Evolutionary conservation across 2,113 vertebrate species (phyloP).

Genomic region (Chauna torquata): DNA sequence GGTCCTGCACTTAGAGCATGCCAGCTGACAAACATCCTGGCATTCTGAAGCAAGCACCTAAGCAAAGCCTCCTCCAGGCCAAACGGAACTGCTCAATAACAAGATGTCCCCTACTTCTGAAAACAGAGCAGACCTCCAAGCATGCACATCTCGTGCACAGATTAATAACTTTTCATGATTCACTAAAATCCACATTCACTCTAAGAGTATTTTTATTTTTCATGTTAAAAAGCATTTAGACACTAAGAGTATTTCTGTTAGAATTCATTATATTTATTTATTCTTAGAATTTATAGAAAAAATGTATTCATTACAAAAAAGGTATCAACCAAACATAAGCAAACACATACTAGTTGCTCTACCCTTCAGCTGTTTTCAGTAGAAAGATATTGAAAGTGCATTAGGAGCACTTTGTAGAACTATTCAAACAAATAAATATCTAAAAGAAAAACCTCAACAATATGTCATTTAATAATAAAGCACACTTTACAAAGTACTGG

Average conservation of each 20-base stretch:
- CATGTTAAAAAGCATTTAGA: background rate
- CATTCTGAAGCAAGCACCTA: fast-evolving
- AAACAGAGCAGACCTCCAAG: background rate
- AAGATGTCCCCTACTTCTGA: background rate
- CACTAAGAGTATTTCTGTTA: background rate
- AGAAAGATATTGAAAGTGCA: background rate
- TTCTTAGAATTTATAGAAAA: background rate
- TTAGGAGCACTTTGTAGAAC: background rate
- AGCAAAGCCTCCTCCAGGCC: background rate
- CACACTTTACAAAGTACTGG: background rate
- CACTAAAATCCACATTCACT: background rate
- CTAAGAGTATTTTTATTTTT: background rate
- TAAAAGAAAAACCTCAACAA: background rate
- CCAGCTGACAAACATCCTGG: background rate
- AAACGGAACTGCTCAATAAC: background rate
- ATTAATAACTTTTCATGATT: background rate
- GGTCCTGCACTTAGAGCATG: fast-evolving
- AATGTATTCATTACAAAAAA: background rate
- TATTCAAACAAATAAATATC: background rate
- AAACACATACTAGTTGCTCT: background rate
- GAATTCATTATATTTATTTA: background rate
- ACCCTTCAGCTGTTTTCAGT: background rate
- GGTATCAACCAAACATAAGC: background rate
- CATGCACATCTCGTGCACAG: background rate
- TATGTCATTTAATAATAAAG: background rate